Conservation (phyloP, 2,113 vertebrate species). For the Pao palembangensis region DNA sequence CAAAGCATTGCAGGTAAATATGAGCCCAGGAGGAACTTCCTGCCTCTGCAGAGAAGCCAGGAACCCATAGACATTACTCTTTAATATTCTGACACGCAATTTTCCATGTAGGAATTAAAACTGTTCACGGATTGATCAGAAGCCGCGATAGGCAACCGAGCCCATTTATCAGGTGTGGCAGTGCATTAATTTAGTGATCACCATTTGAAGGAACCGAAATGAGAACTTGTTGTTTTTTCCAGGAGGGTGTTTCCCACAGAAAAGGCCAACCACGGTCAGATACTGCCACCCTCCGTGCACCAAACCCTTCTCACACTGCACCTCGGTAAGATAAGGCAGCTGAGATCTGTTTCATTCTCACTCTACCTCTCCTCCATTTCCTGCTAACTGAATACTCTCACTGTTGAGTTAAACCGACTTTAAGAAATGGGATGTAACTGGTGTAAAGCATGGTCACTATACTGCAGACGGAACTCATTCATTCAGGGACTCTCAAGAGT, state of each 20-base stretch:
- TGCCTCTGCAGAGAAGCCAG: slow-evolving; percentile 34
- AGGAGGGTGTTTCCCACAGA: slow-evolving; percentile 88
- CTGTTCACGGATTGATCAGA: slow-evolving; percentile 64
- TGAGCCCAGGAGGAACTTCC: slow-evolving; percentile 48
- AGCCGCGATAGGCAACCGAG: slow-evolving; percentile 49
- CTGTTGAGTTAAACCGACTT: slow-evolving; percentile 22
- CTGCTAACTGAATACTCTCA: neutral
- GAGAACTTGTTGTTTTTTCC: slow-evolving; percentile 59
- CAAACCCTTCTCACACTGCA: slow-evolving; percentile 96
- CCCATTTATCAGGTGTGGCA: slow-evolving; percentile 71
- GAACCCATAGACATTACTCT: slow-evolving; percentile 56
- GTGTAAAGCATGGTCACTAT: slow-evolving; percentile 29
- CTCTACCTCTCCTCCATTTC: neutral
- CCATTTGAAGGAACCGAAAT: slow-evolving; percentile 37
- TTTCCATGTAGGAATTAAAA: slow-evolving; percentile 72
- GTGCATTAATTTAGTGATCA: slow-evolving; percentile 67
- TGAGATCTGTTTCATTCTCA: slow-evolving; percentile 16
- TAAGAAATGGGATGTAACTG: slow-evolving; percentile 43
- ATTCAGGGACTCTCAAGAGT: slow-evolving; percentile 16
- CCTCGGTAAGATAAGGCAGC: slow-evolving; percentile 80
- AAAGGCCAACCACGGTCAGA: slow-evolving; percentile 78
- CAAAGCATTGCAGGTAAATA: slow-evolving; percentile 60
- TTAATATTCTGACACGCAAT: slow-evolving; percentile 74
- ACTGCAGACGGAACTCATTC: slow-evolving; percentile 15
- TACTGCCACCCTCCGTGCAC: slow-evolving; percentile 89